phyloP scores from a whole-genome alignment of 2,113 vertebrate species.

The Toxotes chatareus region DNA sequence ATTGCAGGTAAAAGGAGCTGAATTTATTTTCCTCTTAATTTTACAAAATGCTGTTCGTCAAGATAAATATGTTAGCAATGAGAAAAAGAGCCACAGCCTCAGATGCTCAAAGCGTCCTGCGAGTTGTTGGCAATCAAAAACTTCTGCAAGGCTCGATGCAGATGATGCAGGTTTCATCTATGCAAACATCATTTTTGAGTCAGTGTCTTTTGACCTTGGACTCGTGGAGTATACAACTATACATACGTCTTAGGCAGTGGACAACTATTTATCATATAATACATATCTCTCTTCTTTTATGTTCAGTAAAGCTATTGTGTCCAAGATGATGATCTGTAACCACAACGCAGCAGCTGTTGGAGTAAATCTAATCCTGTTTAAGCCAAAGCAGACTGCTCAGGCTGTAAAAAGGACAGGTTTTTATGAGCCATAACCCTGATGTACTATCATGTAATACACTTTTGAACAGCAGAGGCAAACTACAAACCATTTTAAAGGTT shows the following conservation, averaged over 20 bases:
- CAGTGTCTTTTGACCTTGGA: neutral
- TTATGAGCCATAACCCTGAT: neutral
- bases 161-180: neutral
- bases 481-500: neutral
- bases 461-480: constrained; percentile 13
- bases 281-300: neutral
- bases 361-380: constrained; percentile 2
- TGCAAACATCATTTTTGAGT: neutral
- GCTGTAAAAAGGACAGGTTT: neutral
- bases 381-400: neutral
- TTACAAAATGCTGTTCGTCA: neutral
- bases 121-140: neutral
- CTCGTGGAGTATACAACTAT: no score
- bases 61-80: no score
- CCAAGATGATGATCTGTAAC: neutral
- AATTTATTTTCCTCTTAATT: neutral
- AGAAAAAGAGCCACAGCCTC: neutral
- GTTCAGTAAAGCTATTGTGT: neutral
- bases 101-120: neutral
- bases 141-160: neutral
- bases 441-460: neutral
- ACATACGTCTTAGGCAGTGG: no score
- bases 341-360: neutral
- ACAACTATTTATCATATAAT: no score
- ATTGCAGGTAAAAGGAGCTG: neutral